phyloP scores from a whole-genome alignment of 2,888 invertebrate genomes.

The Caenorhabditis plicata region DNA sequence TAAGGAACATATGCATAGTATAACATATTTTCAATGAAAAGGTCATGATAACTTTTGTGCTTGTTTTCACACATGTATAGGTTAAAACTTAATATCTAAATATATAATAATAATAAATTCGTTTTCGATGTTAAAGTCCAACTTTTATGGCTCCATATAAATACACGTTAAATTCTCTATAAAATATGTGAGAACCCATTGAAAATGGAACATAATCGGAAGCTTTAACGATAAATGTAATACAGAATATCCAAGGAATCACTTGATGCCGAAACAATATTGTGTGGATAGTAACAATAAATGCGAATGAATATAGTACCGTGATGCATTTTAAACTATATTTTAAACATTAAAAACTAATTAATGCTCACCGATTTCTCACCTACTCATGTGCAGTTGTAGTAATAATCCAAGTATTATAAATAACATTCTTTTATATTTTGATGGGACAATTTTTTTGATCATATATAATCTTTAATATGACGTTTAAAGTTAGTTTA shows the following conservation, averaged over 20 bases:
- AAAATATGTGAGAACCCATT: conserved; percentile 42
- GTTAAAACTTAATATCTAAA: conserved; percentile 52
- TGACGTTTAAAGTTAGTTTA: background rate
- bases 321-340: conserved; percentile 46
- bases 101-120: no score
- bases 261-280: conserved; percentile 2
- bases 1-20: conserved; percentile 60
- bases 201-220: conserved; percentile 45
- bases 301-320: conserved; percentile 27
- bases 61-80: conserved; percentile 37
- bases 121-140: conserved; percentile 2
- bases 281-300: conserved; percentile 24
- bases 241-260: conserved; percentile 51
- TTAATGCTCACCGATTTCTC: background rate
- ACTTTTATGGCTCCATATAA: conserved; percentile 58
- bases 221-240: conserved; percentile 49
- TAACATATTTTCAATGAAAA: conserved; percentile 21
- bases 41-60: background rate
- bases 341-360: background rate
- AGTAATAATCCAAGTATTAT: conserved; percentile 39
- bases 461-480: conserved; percentile 10
- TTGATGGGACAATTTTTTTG: conserved; percentile 4
- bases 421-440: conserved; percentile 9
- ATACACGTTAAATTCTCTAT: conserved; percentile 62
- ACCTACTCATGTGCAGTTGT: conserved; percentile 49